Evolutionary conservation across 1,140 invertebrate species (phyloP).

Genomic region (Drosophila persimilis): DNA sequence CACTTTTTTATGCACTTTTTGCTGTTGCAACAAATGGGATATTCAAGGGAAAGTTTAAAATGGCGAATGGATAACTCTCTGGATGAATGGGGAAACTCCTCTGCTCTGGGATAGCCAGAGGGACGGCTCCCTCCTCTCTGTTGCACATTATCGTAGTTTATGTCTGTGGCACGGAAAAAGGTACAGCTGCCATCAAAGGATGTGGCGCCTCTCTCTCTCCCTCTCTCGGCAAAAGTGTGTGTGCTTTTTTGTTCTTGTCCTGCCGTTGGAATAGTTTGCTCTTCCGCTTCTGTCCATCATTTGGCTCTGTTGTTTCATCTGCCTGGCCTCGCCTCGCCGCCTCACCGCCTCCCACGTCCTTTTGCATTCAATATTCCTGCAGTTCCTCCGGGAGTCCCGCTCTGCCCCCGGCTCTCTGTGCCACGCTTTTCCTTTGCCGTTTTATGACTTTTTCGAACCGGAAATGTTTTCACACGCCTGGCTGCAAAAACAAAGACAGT

Average conservation of each 20-base stretch:
- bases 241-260: background rate
- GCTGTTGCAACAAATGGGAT: too few species aligned
- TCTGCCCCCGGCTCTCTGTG: conserved; percentile 1
- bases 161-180: background rate
- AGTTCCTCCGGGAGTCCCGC: conserved; percentile 8
- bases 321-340: conserved; percentile 12
- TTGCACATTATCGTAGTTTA: too few species aligned
- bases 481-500: too few species aligned
- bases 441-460: conserved; percentile 73
- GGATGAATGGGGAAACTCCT: too few species aligned
- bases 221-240: conserved; percentile 14
- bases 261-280: conserved; percentile 43
- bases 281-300: conserved; percentile 45
- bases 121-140: too few species aligned
- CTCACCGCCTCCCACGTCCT: conserved; percentile 2
- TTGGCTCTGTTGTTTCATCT: conserved; percentile 50
- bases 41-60: too few species aligned
- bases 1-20: background rate
- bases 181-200: too few species aligned
- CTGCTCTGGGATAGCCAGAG: too few species aligned
- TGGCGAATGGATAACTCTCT: too few species aligned
- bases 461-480: conserved; percentile 58
- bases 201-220: too few species aligned
- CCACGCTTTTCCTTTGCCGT: conserved; percentile 22
- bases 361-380: conserved; percentile 34